Evolutionary conservation across 2,113 vertebrate species (phyloP).

Genomic region (Accipiter virgatus): DNA sequence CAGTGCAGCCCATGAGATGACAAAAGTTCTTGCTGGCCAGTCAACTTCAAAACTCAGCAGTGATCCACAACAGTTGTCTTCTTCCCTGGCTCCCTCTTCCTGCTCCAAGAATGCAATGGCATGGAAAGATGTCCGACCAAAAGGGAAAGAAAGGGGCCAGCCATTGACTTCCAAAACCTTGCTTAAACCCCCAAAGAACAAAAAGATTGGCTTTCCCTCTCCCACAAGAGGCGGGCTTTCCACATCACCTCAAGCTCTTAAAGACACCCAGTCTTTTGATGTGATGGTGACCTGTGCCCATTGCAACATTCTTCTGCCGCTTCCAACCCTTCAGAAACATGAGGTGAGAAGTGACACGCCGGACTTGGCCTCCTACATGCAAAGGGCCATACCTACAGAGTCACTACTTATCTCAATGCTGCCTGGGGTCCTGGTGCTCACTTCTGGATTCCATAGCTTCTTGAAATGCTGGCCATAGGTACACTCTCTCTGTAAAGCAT

Average conservation of each 20-base stretch:
- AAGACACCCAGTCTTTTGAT: neutral
- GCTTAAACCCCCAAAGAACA: neutral
- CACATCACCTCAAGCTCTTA: neutral
- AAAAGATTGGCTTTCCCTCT: neutral
- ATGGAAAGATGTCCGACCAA: constrained; percentile 41
- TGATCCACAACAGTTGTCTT: neutral
- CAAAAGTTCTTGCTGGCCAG: neutral
- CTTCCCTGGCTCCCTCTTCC: neutral
- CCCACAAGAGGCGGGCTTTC: neutral
- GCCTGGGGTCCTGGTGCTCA: neutral
- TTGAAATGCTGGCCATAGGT: neutral
- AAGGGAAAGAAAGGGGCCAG: neutral
- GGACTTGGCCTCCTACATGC: neutral
- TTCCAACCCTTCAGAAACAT: constrained; percentile 18
- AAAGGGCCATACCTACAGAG: neutral
- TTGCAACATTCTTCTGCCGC: constrained; percentile 57
- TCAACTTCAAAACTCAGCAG: neutral
- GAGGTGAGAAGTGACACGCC: constrained; percentile 20
- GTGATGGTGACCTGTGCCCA: constrained; percentile 5
- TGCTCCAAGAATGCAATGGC: neutral
- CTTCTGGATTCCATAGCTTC: neutral
- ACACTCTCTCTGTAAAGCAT: neutral
- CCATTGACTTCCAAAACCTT: neutral
- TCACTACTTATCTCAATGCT: neutral
- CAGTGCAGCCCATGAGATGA: neutral